Base-by-base conservation (phyloP, 1,140 invertebrate species). In the Lepidurus couesii region DNA sequence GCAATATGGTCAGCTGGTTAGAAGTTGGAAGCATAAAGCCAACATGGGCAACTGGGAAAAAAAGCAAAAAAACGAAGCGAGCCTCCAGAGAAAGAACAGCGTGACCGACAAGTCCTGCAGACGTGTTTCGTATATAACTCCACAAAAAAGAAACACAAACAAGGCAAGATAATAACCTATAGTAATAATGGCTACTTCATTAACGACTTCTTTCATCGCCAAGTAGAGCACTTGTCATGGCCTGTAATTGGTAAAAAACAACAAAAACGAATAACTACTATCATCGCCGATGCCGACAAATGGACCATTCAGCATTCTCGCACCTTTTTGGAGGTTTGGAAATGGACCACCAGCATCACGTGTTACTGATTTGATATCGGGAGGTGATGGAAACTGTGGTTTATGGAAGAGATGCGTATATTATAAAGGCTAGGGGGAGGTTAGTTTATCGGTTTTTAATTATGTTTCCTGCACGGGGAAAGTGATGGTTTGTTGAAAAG, bases 401-500 rank as follows among this genome's bases (percentile, higher is more conserved):
- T 21, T 65, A 16, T 65, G 53, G 21, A 65, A 65, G 21, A 13
- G 53, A 65, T 34, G 53, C 8, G 16, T 47, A 7, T 65, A 7
- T 65, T 13, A 21, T 9, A 65, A 65, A 21, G 53, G 53, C 16
- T 65, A n/a, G 53, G 53, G 53, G 53, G 8, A n/a, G 53, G 53
- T 65, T 65, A 65, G 53, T 65, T 65, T 21, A 65, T 65, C 4
- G 53, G 21, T 65, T 65, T 65, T 65, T 13, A 65, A 65, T 65
- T 65, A 65, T 21, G 53, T 9, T 65, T 65, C 21, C 53, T 65
- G 53, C 6, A 65, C 53, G 53, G 21, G 53, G 53, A 65, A 65
- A 65, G 53, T 65, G n/a, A 65, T 65, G 53, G 53, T 65, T 65
- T 65, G 53, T 65, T 65, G 53, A 65, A 65, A 65, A 65, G 53